These are phyloP conservation scores for Pyralis farinalis DNA, from an alignment of 2,888 invertebrate genomes.

Conservation along the genomic window DNA sequence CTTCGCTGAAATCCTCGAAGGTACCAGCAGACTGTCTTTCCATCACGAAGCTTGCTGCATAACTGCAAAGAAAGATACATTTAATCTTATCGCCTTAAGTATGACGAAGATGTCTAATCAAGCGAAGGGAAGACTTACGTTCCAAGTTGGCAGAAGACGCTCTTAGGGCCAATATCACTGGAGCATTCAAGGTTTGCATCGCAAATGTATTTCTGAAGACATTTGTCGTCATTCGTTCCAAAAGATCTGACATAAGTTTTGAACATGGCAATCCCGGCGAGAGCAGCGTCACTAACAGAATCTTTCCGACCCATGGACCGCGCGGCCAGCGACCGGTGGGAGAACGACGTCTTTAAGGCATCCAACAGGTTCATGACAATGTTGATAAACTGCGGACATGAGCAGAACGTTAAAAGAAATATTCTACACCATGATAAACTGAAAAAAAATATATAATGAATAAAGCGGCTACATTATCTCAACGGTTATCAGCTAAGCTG, in stretches of 20 bases:
- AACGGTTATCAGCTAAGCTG: too few species aligned
- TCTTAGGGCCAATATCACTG: constrained; percentile 88
- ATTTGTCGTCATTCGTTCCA: constrained; percentile 88
- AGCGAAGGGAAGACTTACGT: constrained; percentile 84
- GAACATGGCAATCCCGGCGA: constrained; percentile 93
- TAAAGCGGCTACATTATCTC: too few species aligned
- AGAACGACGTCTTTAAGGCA: constrained; percentile 95
- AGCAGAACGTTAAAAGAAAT: constrained; percentile 3
- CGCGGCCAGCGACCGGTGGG: constrained; percentile 92
- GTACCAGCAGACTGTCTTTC: constrained; percentile 87
- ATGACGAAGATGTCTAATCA: not conserved
- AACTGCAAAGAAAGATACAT: constrained; percentile 72
- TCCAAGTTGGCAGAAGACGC: constrained; percentile 95
- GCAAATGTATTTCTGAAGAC: constrained; percentile 93
- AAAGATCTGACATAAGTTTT: constrained; percentile 94
- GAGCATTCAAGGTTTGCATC: constrained; percentile 94
- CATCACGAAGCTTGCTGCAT: constrained; percentile 91
- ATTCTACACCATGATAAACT: too few species aligned
- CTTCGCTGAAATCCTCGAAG: constrained; percentile 91
- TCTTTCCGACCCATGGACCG: constrained; percentile 93
- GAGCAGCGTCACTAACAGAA: constrained; percentile 93
- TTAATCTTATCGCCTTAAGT: constrained; percentile 5
- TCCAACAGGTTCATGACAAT: constrained; percentile 95
- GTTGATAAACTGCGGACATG: constrained; percentile 88
- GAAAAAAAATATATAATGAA: too few species aligned